Percentiles rank a stretch among this genome's conserved stretches.
phyloP scores from a whole-genome alignment of 1,140 invertebrate species.

The Pseudomyrmex dendroicus region DNA sequence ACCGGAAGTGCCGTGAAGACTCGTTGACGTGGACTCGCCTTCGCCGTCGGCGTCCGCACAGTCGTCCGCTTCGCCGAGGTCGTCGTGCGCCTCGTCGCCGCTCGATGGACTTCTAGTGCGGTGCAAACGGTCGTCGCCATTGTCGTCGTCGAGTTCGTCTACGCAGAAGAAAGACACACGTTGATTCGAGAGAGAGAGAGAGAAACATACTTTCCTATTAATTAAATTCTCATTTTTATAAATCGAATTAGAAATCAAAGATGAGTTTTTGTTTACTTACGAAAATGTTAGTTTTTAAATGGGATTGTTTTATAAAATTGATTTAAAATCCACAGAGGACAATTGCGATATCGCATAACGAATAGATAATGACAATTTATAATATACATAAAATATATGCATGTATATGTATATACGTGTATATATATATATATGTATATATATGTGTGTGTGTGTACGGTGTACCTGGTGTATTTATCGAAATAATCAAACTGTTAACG shows the following conservation, averaged over 20 bases:
- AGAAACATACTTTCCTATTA: conserved; percentile 8
- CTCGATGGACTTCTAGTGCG: conserved; percentile 81
- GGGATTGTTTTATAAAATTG: conserved; percentile 9
- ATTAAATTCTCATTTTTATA: neutral
- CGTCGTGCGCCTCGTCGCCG: conserved; percentile 89
- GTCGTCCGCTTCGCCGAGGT: conserved; percentile 88
- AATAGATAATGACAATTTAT: conserved; percentile 43
- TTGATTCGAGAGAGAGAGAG: no score
- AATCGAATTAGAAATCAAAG: conserved; percentile 10
- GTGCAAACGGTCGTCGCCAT: conserved; percentile 78
- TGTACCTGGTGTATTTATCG: conserved; percentile 8
- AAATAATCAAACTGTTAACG: conserved; percentile 51
- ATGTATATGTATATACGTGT: no score
- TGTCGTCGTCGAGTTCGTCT: conserved; percentile 84
- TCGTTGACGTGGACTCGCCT: conserved; percentile 85
- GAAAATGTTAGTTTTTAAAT: conserved; percentile 24
- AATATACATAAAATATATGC: neutral
- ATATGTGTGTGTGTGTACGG: no score
- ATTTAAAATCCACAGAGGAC: conserved; percentile 8
- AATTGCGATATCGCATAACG: conserved; percentile 13
- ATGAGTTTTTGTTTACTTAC: neutral
- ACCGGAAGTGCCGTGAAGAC: conserved; percentile 74
- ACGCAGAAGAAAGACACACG: conserved; percentile 35
- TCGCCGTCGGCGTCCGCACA: conserved; percentile 86
- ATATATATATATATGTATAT: no score